Conservation (phyloP, 2,113 vertebrate species). For the Eulemur rufifrons region DNA sequence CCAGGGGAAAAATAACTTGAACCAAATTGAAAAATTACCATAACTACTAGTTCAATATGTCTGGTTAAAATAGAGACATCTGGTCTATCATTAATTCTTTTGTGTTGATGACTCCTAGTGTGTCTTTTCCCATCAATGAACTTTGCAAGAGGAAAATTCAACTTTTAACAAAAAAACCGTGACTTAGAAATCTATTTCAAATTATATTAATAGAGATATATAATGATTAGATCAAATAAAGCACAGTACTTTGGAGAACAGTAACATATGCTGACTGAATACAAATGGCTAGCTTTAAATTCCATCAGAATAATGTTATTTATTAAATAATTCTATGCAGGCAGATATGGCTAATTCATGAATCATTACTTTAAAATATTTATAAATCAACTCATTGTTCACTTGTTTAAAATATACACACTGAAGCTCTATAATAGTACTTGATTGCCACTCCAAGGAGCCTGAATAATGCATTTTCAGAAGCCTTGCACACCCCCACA, state of each 20-base stretch:
- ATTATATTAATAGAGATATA: slow-evolving; percentile 21
- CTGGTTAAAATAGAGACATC: slow-evolving; percentile 79
- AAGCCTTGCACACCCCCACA: slow-evolving; percentile 64
- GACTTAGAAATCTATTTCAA: slow-evolving; percentile 60
- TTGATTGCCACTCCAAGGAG: slow-evolving; percentile 81
- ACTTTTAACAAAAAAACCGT: slow-evolving; percentile 65
- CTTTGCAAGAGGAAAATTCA: slow-evolving; percentile 62
- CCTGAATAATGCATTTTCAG: slow-evolving; percentile 79
- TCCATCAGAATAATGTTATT: slow-evolving; percentile 74
- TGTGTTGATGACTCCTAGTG: slow-evolving; percentile 62
- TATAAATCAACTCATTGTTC: slow-evolving; percentile 85
- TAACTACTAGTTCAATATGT: slow-evolving; percentile 77
- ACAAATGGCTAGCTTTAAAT: slow-evolving; percentile 64
- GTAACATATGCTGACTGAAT: slow-evolving; percentile 7
- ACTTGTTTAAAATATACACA: slow-evolving; percentile 83
- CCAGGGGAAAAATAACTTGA: slow-evolving; percentile 76
- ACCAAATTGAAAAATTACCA: slow-evolving; percentile 80
- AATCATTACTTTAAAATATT: slow-evolving; percentile 72
- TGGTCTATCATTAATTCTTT: slow-evolving; percentile 77
- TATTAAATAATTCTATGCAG: slow-evolving; percentile 74
- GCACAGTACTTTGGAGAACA: slow-evolving; percentile 27
- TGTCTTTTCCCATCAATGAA: slow-evolving; percentile 66
- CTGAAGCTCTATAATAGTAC: slow-evolving; percentile 79
- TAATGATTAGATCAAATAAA: slow-evolving; percentile 50
- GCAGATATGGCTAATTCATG: slow-evolving; percentile 78